These are phyloP conservation scores for Geophilus truncorum DNA, from an alignment of 2,888 invertebrate genomes.

Conservation along the genomic window DNA sequence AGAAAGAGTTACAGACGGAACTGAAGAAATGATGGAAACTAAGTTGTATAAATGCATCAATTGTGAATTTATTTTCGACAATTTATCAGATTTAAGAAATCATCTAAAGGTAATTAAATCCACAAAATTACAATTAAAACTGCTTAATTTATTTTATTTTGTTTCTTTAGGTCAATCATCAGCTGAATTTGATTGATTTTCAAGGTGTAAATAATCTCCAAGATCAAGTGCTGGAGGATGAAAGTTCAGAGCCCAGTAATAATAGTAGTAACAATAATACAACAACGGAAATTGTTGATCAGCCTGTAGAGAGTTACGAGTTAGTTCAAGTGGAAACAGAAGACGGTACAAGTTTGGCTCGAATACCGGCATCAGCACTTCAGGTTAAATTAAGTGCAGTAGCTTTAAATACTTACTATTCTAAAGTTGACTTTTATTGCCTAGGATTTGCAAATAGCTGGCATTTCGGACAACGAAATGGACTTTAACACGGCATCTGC, in stretches of 20 bases:
- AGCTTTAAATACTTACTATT: no score
- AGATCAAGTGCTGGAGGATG: no score
- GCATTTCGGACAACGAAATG: no score
- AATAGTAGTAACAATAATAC: background rate
- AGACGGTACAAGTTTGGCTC: conserved; percentile 37
- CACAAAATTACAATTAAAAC: background rate
- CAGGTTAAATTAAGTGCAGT: no score
- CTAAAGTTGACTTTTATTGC: no score
- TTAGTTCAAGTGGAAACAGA: conserved; percentile 36
- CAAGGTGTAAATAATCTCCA: background rate
- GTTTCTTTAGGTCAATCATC: background rate
- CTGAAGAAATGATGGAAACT: background rate
- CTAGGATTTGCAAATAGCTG: no score
- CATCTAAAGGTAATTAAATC: conserved; percentile 43
- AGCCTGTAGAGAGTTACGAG: conserved; percentile 28
- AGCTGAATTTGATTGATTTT: background rate
- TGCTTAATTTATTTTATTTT: background rate
- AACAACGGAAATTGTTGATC: no score
- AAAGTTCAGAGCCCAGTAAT: background rate
- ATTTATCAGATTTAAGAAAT: conserved; percentile 47
- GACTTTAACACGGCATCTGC: no score
- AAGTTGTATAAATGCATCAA: conserved; percentile 46
- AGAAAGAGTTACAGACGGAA: background rate
- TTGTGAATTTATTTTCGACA: conserved; percentile 48
- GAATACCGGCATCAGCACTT: conserved; percentile 37